phyloP scores from a whole-genome alignment of 2,888 invertebrate genomes.

The Heliconius charithonia region DNA sequence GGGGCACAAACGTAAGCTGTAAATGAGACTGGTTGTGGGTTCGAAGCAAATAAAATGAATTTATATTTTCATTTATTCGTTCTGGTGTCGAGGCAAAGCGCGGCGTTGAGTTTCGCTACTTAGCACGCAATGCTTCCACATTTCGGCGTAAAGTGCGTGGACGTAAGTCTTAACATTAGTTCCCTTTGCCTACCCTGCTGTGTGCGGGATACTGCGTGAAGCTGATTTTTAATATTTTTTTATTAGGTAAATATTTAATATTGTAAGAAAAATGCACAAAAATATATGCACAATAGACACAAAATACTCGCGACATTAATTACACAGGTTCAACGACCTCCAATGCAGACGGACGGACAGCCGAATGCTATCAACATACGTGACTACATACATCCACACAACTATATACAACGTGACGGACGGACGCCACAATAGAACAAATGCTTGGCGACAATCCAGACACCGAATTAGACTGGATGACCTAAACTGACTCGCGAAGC shows the following conservation, averaged over 20 bases:
- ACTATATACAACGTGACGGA: constrained; percentile 53
- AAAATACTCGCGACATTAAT: constrained; percentile 62
- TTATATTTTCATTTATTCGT: no score
- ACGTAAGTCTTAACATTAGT: no score
- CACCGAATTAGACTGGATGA: constrained; percentile 72
- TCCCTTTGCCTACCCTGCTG: no score
- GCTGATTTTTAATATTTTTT: no score
- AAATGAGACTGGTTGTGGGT: no score
- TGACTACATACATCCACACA: constrained; percentile 60
- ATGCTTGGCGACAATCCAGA: constrained; percentile 78
- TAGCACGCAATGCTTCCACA: no score
- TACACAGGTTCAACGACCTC: constrained; percentile 70
- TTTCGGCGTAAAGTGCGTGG: no score
- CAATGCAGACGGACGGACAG: constrained; percentile 43
- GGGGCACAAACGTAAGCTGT: no score
- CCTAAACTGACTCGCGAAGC: constrained; percentile 52
- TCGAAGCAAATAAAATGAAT: no score
- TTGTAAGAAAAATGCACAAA: constrained; percentile 32
- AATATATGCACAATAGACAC: constrained; percentile 48
- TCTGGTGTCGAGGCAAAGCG: no score
- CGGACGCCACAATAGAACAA: constrained; percentile 75
- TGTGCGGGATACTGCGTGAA: no score
- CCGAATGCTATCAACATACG: constrained; percentile 57
- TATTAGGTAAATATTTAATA: constrained; percentile 21
- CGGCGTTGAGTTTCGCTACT: no score